These are phyloP conservation scores for Halesus radiatus DNA, from an alignment of 1,140 invertebrate species.

Conservation along the genomic window DNA sequence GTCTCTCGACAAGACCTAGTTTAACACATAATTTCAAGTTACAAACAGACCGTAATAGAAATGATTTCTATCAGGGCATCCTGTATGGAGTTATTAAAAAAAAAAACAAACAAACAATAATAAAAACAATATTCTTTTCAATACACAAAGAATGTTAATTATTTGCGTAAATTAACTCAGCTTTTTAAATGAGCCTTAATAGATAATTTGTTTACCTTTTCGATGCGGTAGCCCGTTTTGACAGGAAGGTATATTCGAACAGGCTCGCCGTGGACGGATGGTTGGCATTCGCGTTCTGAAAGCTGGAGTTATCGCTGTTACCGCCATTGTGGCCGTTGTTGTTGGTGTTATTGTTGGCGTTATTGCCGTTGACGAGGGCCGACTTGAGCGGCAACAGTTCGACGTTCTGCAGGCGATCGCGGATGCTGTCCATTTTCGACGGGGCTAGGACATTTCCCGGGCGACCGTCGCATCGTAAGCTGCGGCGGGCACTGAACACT, in stretches of 20 bases:
- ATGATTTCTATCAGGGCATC: too few relatives aligned
- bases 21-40: too few relatives aligned
- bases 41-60: too few relatives aligned
- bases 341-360: slow-evolving; percentile 60
- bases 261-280: slow-evolving; percentile 65
- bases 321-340: slow-evolving; percentile 65
- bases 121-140: too few relatives aligned
- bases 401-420: slow-evolving; percentile 46
- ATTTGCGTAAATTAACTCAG: too few relatives aligned
- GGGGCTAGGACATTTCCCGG: slow-evolving; percentile 5
- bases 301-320: slow-evolving; percentile 53
- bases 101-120: too few relatives aligned
- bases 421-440: slow-evolving; percentile 21
- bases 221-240: slow-evolving; percentile 67
- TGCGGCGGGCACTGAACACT: slow-evolving; percentile 5
- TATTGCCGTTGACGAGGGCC: slow-evolving; percentile 62
- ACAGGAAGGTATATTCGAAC: slow-evolving; percentile 66
- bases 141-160: too few relatives aligned
- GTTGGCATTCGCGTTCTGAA: slow-evolving; percentile 58
- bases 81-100: too few relatives aligned
- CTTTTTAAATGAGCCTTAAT: too few relatives aligned
- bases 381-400: slow-evolving; percentile 67
- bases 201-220: slow-evolving; percentile 62
- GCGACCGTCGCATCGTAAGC: slow-evolving; percentile 32
- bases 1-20: too few relatives aligned